A percentile compares a stretch with the other conserved stretches of the same genome.
Evolutionary conservation across 1,140 invertebrate genomes (phyloP).

Genomic region (Vanessa tameamea): DNA sequence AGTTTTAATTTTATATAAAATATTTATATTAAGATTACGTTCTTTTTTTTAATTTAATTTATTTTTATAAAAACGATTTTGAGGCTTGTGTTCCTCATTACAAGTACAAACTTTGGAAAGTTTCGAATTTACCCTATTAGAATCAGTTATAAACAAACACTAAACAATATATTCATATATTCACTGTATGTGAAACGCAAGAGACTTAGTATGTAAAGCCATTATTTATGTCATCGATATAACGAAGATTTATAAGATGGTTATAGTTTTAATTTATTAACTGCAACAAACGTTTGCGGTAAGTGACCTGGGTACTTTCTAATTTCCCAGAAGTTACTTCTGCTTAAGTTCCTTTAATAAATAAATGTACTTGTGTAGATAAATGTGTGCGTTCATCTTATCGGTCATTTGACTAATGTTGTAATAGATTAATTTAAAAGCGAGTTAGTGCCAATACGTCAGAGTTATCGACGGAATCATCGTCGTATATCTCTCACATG

Average conservation of each 20-base stretch:
- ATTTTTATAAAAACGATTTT: too few species aligned
- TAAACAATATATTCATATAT: slow-evolving; percentile 24
- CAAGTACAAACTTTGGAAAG: too few species aligned
- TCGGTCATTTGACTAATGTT: slow-evolving; percentile 24
- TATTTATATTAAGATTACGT: too few species aligned
- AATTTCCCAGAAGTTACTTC: slow-evolving; percentile 46
- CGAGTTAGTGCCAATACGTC: slow-evolving; percentile 20
- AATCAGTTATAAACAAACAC: too few species aligned
- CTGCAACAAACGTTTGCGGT: slow-evolving; percentile 37
- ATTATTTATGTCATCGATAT: slow-evolving; percentile 37
- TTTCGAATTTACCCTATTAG: too few species aligned
- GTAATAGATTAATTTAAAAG: slow-evolving; percentile 33
- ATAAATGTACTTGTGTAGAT: slow-evolving; percentile 40
- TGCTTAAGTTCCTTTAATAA: slow-evolving; percentile 32
- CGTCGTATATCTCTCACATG: slow-evolving; percentile 16
- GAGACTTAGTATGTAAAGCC: slow-evolving; percentile 21
- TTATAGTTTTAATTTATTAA: slow-evolving; percentile 41
- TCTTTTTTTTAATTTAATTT: too few species aligned
- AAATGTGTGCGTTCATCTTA: slow-evolving; percentile 28
- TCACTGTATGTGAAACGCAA: slow-evolving; percentile 11
- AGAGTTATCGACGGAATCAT: background rate
- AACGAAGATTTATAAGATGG: slow-evolving; percentile 33
- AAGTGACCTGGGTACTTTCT: slow-evolving; percentile 43
- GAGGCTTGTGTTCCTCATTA: too few species aligned
- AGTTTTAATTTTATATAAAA: too few species aligned